Evolutionary conservation across 2,113 vertebrate genomes (phyloP).

Genomic region (Lota lota): DNA sequence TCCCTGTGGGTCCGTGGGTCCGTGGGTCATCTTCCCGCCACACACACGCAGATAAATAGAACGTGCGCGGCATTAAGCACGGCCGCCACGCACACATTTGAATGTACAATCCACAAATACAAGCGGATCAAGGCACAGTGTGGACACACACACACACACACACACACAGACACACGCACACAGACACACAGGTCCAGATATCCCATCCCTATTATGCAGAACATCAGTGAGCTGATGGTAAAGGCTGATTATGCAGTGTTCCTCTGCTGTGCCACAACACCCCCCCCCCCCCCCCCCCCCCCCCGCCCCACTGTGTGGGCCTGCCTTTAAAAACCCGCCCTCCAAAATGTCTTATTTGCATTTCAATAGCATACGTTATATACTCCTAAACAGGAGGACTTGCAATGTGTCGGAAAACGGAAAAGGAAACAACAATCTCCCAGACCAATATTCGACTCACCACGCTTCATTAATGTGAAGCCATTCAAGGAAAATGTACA

Average conservation of each 20-base stretch:
- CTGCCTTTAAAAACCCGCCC: slow-evolving; percentile 61
- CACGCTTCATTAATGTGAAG: too few species aligned
- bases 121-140: too few species aligned
- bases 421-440: too few species aligned
- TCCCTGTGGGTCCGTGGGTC: slow-evolving; percentile 59
- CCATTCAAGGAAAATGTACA: too few species aligned
- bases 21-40: slow-evolving; percentile 50
- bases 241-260: slow-evolving; percentile 69
- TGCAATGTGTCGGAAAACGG: slow-evolving; percentile 33
- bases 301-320: slow-evolving; percentile 46
- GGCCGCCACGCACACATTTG: neutral
- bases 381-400: slow-evolving; percentile 65
- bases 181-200: slow-evolving; percentile 17
- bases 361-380: slow-evolving; percentile 68
- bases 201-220: slow-evolving; percentile 67
- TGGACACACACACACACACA: slow-evolving; percentile 15
- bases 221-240: slow-evolving; percentile 70
- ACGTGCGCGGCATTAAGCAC: neutral
- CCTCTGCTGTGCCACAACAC: slow-evolving; percentile 63
- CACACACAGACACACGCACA: slow-evolving; percentile 45
- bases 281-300: slow-evolving; percentile 1
- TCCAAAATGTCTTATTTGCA: slow-evolving; percentile 73
- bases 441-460: too few species aligned
- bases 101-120: neutral
- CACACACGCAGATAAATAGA: slow-evolving; percentile 18